A percentile compares a stretch with the other conserved stretches of the same genome.
Conservation (phyloP, 2,888 invertebrate genomes). For the Apoda limacodes region DNA sequence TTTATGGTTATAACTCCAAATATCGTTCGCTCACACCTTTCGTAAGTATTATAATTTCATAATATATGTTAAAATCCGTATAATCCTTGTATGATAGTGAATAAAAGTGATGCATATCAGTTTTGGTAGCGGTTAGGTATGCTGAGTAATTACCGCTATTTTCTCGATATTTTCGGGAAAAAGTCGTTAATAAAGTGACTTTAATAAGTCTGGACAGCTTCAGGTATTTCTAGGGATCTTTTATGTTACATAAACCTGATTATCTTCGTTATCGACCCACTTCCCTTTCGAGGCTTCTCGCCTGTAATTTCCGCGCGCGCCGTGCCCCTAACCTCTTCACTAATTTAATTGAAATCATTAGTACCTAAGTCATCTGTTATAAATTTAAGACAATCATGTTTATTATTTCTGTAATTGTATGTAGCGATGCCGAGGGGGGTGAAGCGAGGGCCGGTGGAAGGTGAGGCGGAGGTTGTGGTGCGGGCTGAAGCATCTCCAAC, state of each 20-base stretch:
- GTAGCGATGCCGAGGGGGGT: slow-evolving; percentile 73
- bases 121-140: slow-evolving; percentile 41
- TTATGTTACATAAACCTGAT: slow-evolving; percentile 31
- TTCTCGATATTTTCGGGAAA: slow-evolving; percentile 54
- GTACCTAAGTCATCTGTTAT: slow-evolving; percentile 4
- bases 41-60: slow-evolving; percentile 51
- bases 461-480: slow-evolving; percentile 62
- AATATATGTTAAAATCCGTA: too few relatives aligned
- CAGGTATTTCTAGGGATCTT: slow-evolving; percentile 32
- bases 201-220: slow-evolving; percentile 49
- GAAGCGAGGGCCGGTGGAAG: slow-evolving; percentile 68
- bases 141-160: slow-evolving; percentile 41
- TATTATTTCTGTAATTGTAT: slow-evolving; percentile 26
- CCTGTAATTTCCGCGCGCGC: slow-evolving; percentile 62
- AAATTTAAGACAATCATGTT: too few relatives aligned
- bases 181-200: slow-evolving; percentile 57
- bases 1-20: slow-evolving; percentile 64
- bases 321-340: slow-evolving; percentile 65
- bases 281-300: slow-evolving; percentile 55
- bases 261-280: slow-evolving; percentile 55
- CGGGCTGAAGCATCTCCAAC: slow-evolving; percentile 67
- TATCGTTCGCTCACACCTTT: slow-evolving; percentile 67
- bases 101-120: too few relatives aligned
- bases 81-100: not conserved
- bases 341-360: slow-evolving; percentile 57